Conservation (phyloP, 1,140 invertebrate genomes). For the Episyrphus balteatus region DNA sequence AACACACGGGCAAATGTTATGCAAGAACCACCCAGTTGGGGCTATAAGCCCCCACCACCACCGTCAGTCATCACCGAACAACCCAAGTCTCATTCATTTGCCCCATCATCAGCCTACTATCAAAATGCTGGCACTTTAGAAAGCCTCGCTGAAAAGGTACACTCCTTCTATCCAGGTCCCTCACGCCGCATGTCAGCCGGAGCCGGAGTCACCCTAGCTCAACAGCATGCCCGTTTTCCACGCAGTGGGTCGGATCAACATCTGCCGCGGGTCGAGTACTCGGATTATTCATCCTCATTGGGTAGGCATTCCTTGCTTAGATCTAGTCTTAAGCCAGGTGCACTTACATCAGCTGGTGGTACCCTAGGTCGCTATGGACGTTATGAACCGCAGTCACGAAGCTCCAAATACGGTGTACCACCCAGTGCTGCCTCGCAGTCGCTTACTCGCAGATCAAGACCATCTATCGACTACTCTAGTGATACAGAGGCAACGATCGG, state of each 20-base stretch:
- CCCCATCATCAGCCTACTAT: conserved; percentile 66
- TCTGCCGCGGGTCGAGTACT: conserved; percentile 68
- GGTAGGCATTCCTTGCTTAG: conserved; percentile 61
- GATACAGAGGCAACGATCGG: conserved; percentile 85
- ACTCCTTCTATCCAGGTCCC: conserved; percentile 66
- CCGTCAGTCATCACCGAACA: conserved; percentile 80
- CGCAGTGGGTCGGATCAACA: conserved; percentile 77
- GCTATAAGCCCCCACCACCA: conserved; percentile 54
- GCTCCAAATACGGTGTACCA: conserved; percentile 26
- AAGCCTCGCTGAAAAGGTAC: conserved; percentile 80
- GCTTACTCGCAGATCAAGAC: conserved; percentile 55
- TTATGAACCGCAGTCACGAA: conserved; percentile 28
- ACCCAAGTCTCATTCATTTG: conserved; percentile 71
- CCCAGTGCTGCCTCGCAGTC: conserved; percentile 36
- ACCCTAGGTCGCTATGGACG: conserved; percentile 35
- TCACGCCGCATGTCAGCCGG: conserved; percentile 47
- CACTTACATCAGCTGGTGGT: conserved; percentile 22
- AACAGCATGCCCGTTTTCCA: conserved; percentile 44
- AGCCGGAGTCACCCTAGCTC: conserved; percentile 32
- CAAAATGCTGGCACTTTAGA: conserved; percentile 71
- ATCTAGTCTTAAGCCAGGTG: conserved; percentile 61
- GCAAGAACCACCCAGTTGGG: conserved; percentile 38
- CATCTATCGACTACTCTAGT: conserved; percentile 78
- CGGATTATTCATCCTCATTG: conserved; percentile 53
- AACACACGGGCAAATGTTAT: conserved; percentile 54